Conservation (phyloP, 2,888 invertebrate species). For the Tupiocoris notatus region DNA sequence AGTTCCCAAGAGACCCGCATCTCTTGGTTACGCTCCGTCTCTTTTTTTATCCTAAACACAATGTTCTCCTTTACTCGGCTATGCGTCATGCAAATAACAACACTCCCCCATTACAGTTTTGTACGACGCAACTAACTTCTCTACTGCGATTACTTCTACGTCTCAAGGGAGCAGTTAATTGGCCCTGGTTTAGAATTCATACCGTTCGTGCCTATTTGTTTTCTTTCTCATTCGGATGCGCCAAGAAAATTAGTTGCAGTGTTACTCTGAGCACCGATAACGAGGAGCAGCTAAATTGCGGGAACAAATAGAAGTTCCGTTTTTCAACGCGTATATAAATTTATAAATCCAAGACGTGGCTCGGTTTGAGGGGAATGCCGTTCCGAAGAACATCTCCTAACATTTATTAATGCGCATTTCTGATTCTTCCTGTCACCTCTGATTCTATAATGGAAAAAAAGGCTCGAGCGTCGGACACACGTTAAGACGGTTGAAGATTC, state of each 20-base stretch:
- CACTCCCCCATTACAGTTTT: not conserved
- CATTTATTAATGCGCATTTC: too few species aligned
- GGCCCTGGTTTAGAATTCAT: constrained; percentile 37
- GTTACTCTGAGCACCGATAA: not conserved
- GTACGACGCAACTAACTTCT: constrained; percentile 18
- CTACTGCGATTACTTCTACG: constrained; percentile 19
- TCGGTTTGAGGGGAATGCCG: too few species aligned
- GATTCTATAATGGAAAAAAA: too few species aligned
- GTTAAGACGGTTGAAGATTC: too few species aligned
- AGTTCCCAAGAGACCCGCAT: constrained; percentile 2
- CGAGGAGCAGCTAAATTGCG: not conserved
- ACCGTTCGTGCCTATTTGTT: constrained; percentile 30
- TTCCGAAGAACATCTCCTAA: too few species aligned
- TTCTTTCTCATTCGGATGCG: not conserved
- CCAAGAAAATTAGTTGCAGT: not conserved
- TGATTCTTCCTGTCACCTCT: too few species aligned
- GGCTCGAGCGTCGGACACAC: too few species aligned
- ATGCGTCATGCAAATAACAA: constrained; percentile 36
- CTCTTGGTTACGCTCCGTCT: constrained; percentile 23
- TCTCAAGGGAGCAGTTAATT: constrained; percentile 36
- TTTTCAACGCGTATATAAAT: too few species aligned
- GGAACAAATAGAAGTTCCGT: too few species aligned
- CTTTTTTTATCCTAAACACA: constrained; percentile 14
- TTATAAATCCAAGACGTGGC: too few species aligned
- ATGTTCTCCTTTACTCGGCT: constrained; percentile 21